Evolutionary conservation across 2,888 invertebrate species (phyloP).

Genomic region (Harmothoe impar): DNA sequence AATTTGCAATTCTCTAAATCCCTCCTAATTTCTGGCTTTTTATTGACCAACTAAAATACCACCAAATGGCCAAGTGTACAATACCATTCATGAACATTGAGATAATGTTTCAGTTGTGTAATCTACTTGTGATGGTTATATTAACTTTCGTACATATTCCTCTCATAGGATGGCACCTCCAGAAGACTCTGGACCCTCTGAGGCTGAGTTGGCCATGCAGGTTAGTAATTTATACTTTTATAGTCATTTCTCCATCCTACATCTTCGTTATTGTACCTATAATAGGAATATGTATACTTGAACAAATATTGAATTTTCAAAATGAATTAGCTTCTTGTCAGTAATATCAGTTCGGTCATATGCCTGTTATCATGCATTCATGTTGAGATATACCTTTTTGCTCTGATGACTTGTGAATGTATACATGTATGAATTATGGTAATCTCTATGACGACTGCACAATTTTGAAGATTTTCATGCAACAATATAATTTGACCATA

Average conservation of each 20-base stretch:
- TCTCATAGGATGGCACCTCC: conserved; percentile 60
- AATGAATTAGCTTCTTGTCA: neutral
- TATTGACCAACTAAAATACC: too few species aligned
- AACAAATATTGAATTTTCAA: neutral
- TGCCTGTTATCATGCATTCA: too few species aligned
- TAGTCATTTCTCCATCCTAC: neutral
- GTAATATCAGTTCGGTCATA: too few species aligned
- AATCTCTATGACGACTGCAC: neutral
- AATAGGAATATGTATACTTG: neutral
- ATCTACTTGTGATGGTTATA: too few species aligned
- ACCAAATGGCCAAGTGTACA: too few species aligned
- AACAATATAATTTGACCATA: neutral
- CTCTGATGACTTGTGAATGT: too few species aligned
- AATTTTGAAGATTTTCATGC: neutral
- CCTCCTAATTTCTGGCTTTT: too few species aligned
- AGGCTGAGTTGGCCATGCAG: conserved; percentile 70
- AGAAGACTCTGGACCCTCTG: conserved; percentile 66
- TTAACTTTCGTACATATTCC: neutral
- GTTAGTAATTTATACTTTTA: conserved; percentile 54
- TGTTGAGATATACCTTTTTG: too few species aligned
- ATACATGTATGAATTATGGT: neutral
- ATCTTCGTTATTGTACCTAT: too few species aligned
- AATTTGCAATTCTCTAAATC: too few species aligned
- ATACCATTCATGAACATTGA: too few species aligned
- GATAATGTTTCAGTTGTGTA: too few species aligned